phyloP scores from a whole-genome alignment of 2,113 vertebrate genomes.

The Laticauda laticaudata region DNA sequence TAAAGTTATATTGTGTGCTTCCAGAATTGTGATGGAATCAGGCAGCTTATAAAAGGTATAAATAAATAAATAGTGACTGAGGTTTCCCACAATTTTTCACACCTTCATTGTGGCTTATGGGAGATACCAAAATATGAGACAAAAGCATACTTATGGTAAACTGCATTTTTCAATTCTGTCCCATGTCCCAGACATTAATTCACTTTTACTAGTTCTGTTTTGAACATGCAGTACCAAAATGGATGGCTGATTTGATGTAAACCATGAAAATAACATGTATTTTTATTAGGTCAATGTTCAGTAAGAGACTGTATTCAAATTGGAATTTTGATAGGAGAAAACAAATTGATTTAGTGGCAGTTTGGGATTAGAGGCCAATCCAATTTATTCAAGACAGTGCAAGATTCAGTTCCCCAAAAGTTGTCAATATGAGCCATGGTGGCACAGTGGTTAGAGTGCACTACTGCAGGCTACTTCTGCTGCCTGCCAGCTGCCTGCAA shows the following conservation, averaged over 20 bases:
- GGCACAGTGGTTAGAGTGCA: too few relatives aligned
- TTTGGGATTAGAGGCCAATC: not conserved
- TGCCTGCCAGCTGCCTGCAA: too few relatives aligned
- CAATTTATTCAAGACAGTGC: not conserved
- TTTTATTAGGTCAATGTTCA: not conserved
- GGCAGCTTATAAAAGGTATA: not conserved
- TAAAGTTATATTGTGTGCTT: not conserved
- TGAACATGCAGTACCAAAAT: not conserved
- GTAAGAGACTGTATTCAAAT: not conserved
- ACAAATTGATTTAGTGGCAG: not conserved
- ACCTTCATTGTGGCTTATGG: not conserved
- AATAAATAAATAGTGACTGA: not conserved
- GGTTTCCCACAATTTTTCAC: not conserved
- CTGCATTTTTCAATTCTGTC: not conserved
- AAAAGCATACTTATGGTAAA: not conserved
- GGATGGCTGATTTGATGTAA: not conserved
- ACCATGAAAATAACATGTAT: not conserved
- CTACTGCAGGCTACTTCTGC: too few relatives aligned
- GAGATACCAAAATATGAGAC: not conserved
- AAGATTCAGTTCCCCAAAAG: not conserved
- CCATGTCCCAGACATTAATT: not conserved
- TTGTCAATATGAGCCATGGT: not conserved
- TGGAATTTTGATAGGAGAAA: not conserved
- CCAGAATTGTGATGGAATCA: not conserved
- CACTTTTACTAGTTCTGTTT: not conserved